Percentiles rank a stretch among this genome's conserved stretches.
phyloP scores from a whole-genome alignment of 1,140 invertebrate species.

The Papilio polytes region DNA sequence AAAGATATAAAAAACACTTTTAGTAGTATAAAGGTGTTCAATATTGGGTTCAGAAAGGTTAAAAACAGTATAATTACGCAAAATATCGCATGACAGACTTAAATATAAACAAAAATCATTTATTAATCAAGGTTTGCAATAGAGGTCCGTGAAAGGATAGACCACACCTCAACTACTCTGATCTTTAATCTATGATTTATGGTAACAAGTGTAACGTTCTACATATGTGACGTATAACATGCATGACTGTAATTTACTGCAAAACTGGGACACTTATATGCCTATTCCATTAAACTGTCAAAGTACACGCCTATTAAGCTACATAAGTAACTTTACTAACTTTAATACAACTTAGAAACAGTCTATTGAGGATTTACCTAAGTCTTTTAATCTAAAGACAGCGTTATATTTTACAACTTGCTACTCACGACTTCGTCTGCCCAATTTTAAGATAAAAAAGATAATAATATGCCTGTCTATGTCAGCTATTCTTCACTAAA shows the following conservation, averaged over 20 bases:
- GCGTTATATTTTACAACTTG: too few species aligned
- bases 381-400: too few species aligned
- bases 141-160: conserved; percentile 13
- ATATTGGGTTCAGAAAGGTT: too few species aligned
- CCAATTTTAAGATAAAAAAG: too few species aligned
- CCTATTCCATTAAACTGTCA: conserved; percentile 24
- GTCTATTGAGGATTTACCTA: too few species aligned
- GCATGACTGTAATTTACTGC: conserved; percentile 22
- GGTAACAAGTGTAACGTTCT: conserved; percentile 30
- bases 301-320: background rate
- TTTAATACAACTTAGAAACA: background rate
- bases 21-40: too few species aligned
- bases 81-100: background rate
- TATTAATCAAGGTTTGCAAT: conserved; percentile 6
- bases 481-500: too few species aligned
- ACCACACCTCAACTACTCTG: conserved; percentile 18
- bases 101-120: background rate
- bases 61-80: too few species aligned
- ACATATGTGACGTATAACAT: conserved; percentile 31
- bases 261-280: conserved; percentile 5
- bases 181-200: conserved; percentile 33
- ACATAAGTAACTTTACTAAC: background rate
- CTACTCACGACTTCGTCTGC: too few species aligned
- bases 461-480: too few species aligned
- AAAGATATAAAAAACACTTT: too few species aligned